phyloP scores from a whole-genome alignment of 2,797 vertebrate genomes.

The Chanos chanos region DNA sequence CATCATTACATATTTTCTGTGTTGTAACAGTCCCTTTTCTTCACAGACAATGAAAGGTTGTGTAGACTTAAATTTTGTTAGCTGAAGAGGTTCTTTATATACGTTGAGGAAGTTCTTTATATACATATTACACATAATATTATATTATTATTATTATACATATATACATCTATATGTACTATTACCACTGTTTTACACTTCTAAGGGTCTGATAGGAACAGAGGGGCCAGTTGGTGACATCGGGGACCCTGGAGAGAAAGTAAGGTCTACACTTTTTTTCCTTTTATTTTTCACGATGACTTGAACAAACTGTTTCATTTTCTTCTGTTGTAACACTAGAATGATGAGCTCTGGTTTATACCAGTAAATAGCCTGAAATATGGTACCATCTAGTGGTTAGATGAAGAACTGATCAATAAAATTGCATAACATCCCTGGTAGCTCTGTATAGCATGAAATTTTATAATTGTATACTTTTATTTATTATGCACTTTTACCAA shows the following conservation, averaged over 20 bases:
- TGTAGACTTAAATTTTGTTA: too few species aligned
- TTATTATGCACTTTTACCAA: neutral
- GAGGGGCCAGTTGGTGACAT: slow-evolving; percentile 69
- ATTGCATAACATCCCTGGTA: neutral
- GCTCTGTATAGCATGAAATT: neutral
- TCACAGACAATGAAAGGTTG: too few species aligned
- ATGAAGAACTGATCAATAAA: neutral
- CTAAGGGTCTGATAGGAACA: slow-evolving; percentile 74
- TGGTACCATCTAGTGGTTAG: slow-evolving; percentile 43
- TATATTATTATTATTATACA: too few species aligned
- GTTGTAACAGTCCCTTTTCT: neutral
- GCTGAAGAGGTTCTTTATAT: too few species aligned
- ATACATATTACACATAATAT: too few species aligned
- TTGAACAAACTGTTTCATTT: too few species aligned
- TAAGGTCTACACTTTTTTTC: slow-evolving; percentile 51
- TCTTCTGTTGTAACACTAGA: neutral
- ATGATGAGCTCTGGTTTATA: neutral
- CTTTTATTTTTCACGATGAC: too few species aligned
- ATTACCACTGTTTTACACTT: neutral
- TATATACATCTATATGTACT: too few species aligned
- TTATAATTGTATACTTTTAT: neutral
- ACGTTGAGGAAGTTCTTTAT: too few species aligned
- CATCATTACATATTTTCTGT: neutral
- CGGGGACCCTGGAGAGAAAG: slow-evolving; percentile 80
- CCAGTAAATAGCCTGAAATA: neutral